phyloP scores from a whole-genome alignment of 2,888 invertebrate genomes.

The Eupithecia subfuscata region DNA sequence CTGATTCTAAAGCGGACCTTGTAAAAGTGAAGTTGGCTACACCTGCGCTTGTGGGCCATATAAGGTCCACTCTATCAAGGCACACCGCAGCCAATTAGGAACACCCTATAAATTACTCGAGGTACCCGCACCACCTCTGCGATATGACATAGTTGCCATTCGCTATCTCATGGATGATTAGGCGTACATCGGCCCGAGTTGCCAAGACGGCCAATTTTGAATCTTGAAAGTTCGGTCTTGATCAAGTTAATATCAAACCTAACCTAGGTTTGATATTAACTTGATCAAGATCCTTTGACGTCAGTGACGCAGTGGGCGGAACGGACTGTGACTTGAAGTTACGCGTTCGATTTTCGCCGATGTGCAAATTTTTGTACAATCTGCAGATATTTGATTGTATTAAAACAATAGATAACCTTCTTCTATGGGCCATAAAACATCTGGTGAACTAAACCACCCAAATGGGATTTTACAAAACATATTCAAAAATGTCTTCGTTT shows the following conservation, averaged over 20 bases:
- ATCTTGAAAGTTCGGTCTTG: not conserved
- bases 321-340: not conserved
- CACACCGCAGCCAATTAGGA: slow-evolving; percentile 40
- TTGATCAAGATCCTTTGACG: not conserved
- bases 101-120: slow-evolving; percentile 36
- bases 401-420: too few species aligned
- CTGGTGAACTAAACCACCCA: too few species aligned
- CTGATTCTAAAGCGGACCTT: not conserved
- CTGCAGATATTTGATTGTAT: not conserved
- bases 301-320: not conserved
- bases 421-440: too few species aligned
- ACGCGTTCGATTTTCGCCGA: not conserved
- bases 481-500: too few species aligned
- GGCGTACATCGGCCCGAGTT: not conserved
- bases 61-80: slow-evolving; percentile 37
- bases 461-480: too few species aligned
- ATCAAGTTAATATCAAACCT: not conserved
- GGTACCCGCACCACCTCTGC: slow-evolving; percentile 17
- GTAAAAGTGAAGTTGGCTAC: not conserved
- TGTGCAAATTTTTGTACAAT: too few species aligned
- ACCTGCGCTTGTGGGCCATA: slow-evolving; percentile 24
- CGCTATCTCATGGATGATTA: slow-evolving; percentile 27
- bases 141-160: slow-evolving; percentile 24
- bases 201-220: not conserved
- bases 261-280: too few species aligned